A percentile compares a stretch with the other conserved stretches of the same genome.
These are phyloP conservation scores for Escarpia spicata DNA, from an alignment of 2,888 invertebrate species.

Conservation along the genomic window DNA sequence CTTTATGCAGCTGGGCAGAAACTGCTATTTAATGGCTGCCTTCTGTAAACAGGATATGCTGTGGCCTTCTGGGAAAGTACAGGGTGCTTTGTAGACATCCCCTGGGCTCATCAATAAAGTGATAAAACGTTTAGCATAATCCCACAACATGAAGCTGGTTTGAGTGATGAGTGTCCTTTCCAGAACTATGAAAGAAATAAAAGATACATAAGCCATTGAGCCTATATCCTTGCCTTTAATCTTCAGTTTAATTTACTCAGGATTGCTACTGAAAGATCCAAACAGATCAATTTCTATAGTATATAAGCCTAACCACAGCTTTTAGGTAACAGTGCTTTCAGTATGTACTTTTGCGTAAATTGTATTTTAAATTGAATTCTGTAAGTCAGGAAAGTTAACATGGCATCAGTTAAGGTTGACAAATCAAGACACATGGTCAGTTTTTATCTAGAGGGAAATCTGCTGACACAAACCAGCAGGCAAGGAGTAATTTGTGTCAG, in stretches of 20 bases:
- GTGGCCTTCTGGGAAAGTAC: background rate
- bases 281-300: background rate
- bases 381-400: background rate
- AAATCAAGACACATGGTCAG: background rate
- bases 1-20: background rate
- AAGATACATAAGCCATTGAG: background rate
- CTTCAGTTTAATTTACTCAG: background rate
- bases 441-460: background rate
- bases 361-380: background rate
- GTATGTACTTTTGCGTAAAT: background rate
- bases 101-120: conserved; percentile 6
- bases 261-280: background rate
- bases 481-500: background rate
- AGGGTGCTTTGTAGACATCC: background rate
- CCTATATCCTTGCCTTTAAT: background rate
- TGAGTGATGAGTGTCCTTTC: background rate
- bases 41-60: conserved; percentile 16
- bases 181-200: background rate
- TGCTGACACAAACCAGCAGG: background rate
- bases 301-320: background rate
- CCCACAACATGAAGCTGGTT: background rate
- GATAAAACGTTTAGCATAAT: conserved; percentile 13
- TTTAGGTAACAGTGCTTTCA: background rate
- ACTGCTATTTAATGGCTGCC: background rate
- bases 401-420: background rate